phyloP scores from a whole-genome alignment of 2,797 vertebrate genomes.

The Gymnothorax reevesii region DNA sequence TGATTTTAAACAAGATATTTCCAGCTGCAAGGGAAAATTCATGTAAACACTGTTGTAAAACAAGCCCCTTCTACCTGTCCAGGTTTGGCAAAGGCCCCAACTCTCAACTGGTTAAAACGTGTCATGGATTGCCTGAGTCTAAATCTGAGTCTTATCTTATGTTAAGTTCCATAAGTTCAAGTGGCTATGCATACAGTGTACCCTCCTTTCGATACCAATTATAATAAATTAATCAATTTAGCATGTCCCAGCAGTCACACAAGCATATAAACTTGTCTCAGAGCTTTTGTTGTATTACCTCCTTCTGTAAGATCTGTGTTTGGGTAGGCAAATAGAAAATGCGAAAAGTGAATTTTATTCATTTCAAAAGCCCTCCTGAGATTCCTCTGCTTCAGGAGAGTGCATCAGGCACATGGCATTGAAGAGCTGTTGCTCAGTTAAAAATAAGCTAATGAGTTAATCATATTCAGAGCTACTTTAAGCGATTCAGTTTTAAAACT shows the following conservation, averaged over 20 bases:
- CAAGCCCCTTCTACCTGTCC: too few species aligned
- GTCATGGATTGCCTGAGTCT: too few species aligned
- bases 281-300: not conserved
- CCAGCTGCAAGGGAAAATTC: too few species aligned
- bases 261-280: not conserved
- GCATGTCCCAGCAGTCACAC: not conserved
- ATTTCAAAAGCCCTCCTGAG: constrained; percentile 57
- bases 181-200: not conserved
- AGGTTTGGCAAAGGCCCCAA: too few species aligned
- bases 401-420: constrained; percentile 29
- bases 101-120: too few species aligned
- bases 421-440: constrained; percentile 63
- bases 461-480: constrained; percentile 66
- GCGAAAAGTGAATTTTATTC: constrained; percentile 59
- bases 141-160: not conserved
- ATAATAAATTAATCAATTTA: not conserved
- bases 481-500: not conserved
- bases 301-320: constrained; percentile 50
- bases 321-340: constrained; percentile 58
- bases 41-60: too few species aligned
- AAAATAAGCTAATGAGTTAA: constrained; percentile 37
- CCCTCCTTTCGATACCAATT: not conserved
- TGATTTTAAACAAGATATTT: too few species aligned
- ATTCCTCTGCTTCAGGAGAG: constrained; percentile 51
- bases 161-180: not conserved